These are phyloP conservation scores for Mesocricetus auratus DNA, from an alignment of 2,113 vertebrate species.

Conservation along the genomic window DNA sequence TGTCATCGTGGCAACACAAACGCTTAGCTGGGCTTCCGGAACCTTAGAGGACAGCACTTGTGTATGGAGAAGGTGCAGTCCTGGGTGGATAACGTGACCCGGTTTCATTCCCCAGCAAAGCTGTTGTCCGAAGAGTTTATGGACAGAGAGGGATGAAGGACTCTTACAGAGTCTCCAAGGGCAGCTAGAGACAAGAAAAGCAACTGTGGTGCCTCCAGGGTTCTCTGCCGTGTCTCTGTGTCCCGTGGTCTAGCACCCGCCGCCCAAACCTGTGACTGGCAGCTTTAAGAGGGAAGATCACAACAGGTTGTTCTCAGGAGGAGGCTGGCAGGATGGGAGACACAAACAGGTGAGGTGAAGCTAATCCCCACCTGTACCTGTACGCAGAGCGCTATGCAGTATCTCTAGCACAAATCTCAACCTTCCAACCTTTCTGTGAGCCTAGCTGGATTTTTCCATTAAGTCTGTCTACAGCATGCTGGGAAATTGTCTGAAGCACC, in stretches of 20 bases:
- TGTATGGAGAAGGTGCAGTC: not conserved
- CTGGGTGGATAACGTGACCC: not conserved
- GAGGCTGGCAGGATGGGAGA: not conserved
- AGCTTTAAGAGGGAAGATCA: not conserved
- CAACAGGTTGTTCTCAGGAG: not conserved
- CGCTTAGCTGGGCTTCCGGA: not conserved
- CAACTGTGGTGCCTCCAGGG: not conserved
- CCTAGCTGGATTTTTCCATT: not conserved
- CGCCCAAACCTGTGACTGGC: not conserved
- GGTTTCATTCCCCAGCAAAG: slow-evolving; percentile 63
- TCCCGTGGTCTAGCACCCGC: not conserved
- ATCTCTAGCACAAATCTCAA: rapidly evolving
- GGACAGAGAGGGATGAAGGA: slow-evolving; percentile 33
- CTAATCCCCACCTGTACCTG: not conserved
- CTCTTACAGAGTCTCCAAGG: slow-evolving; percentile 6
- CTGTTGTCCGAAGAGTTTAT: slow-evolving; percentile 68
- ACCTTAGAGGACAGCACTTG: not conserved
- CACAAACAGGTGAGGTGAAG: rapidly evolving
- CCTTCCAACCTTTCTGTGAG: not conserved
- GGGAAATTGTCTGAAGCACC: rapidly evolving
- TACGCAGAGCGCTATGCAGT: rapidly evolving
- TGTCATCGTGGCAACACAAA: not conserved
- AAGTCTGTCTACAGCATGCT: too few species aligned
- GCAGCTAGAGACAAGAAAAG: not conserved
- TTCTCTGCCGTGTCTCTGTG: not conserved